Evolutionary conservation across 2,113 vertebrate genomes (phyloP), one percentile per base, ranked within the genome.

Genomic region (Ovis canadensis): DNA sequence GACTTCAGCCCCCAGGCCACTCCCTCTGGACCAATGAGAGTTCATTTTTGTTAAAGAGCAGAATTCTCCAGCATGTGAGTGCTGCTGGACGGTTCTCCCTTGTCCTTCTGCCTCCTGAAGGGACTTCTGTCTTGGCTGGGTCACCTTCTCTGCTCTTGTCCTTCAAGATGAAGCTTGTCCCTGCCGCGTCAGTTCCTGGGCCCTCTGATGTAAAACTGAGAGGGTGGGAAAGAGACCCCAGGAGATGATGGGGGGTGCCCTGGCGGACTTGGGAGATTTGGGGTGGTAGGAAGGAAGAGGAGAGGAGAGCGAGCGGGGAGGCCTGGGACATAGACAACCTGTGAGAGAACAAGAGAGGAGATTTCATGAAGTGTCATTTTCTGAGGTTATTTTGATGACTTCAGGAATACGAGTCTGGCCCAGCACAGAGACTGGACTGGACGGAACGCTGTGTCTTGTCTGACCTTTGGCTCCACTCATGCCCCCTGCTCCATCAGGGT

Each of bases 371-470:
- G 60, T 12, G 3, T 82, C 52, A 10, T 88, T 84, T 88, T 36
- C 88, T 83, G 7, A 88, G 93, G 33, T 2, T 36, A 40, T 55
- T 40, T 43, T 40, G 62, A 43, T 31, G 33, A 6, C 62, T 88
- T 91, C 40, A 48, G 43, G 71, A 62, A 54, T 13, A 36, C 0
- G 4, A 31, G 19, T 2, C n/a, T 40, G 71, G 48, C 27, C 17
- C 23, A 21, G n/a, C 57, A 29, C 33, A 29, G 89, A 57, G 27
- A 5, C 64, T 33, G 50, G 10, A 25, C 52, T 11, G n/a, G 57
- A 52, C 5, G 0, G 6, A 71, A 71, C 1, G 6, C 36, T 3
- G 7, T 10, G 4, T 27, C 17, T 67, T 43, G n/a, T 50, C 40
- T 40, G 19, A 11, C 23, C 43, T 78, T 90, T 59, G 50, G 33